Base-by-base conservation (phyloP, 1,140 invertebrate species). In the Lasioglossum albipes region DNA sequence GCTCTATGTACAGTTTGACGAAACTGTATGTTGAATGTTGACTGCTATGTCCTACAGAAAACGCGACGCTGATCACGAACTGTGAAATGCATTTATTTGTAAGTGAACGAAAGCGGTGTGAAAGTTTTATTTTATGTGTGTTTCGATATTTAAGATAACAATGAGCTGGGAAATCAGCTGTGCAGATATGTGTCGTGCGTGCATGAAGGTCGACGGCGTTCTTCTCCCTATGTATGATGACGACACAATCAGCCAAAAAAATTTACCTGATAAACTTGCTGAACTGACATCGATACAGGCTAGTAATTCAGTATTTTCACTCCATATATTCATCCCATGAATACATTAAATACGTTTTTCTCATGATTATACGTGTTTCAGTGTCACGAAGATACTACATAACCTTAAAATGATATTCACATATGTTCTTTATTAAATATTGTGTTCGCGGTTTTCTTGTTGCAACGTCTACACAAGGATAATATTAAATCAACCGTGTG, bases 271-370 rank as follows among this genome's bases (percentile, higher is more conserved):
- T 41, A 93, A 93, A 84, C 89, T 93, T 18, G 76, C 89, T 0
- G 91, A 93, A 79, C 68, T 93, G 5, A 83, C 92, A 7, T 90
- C 89, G 7, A 89, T 93, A 75, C 74, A 91, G 87, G 92, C 92
- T 87, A 91, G 87, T 84, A 69, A 12, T 0, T 36, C 22, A n/a
- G 13, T 54, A 18, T 16, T 13, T 62, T 36, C 2, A 41, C 69
- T 76, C 2, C 13, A 2, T 1, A 0, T 2, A 66, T 7, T 6
- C 27, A 49, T 4, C 59, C 27, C 1, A 16, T 54, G 5, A 10
- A 3, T 42, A 10, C 22, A 13, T 67, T 2, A 4, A n/a, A 49
- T 16, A 20, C 36, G 72, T 22, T 22, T 45, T 31, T 20, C 42
- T 27, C 13, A n/a, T 5, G 2, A 0, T n/a, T n/a, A 61, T 66